Base-by-base conservation (phyloP, 1,140 invertebrate species). In the Hyphantria cunea region DNA sequence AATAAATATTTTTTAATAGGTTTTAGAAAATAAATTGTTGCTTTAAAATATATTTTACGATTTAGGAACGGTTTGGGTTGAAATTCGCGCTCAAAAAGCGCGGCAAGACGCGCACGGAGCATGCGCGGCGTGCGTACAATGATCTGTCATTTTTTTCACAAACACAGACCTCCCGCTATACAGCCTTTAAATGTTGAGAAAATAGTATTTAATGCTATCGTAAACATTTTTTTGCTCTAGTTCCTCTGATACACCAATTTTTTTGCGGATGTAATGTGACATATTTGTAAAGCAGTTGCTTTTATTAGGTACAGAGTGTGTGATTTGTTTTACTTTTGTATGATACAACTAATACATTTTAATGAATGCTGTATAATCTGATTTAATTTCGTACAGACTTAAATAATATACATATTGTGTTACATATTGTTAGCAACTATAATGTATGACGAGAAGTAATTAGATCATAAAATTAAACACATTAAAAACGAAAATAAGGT, bases 91-190 rank as follows among this genome's bases (percentile, higher is more conserved):
- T 49, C 59, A 33, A 15, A 74, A 70, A 66, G 66, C 61, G 72
- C 64, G 70, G 66, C 58, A 73, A 66, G 59, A 73, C 70, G 70
- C 76, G 76, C 76, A 74, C 64, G 54, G 61, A 66, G 70, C 72
- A 72, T 78, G 77, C 74, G 74, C 77, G 68, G 53, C 60, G 47
- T 71, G 56, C 69, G 70, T 75, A 80, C 65, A 80, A 74, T 78
- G 80, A 80, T 74, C 67, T 54, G 66, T 59, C 42, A 55, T 70
- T 66, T 62, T 52, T 63, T 53, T 31, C 50, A 32, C 41, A 50
- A 37, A 60, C 60, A 64, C 58, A 69, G 60, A 72, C 66, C 71
- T 75, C 69, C 67, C 69, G 60, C 74, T 68, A 70, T 74, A 66
- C 65, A 70, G 70, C 72, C 73, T 70, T 60, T 37, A 39, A 44